A percentile compares a stretch with the other conserved stretches of the same genome.
phyloP scores from a whole-genome alignment of 2,888 invertebrate genomes.

The Abscondita cerata region DNA sequence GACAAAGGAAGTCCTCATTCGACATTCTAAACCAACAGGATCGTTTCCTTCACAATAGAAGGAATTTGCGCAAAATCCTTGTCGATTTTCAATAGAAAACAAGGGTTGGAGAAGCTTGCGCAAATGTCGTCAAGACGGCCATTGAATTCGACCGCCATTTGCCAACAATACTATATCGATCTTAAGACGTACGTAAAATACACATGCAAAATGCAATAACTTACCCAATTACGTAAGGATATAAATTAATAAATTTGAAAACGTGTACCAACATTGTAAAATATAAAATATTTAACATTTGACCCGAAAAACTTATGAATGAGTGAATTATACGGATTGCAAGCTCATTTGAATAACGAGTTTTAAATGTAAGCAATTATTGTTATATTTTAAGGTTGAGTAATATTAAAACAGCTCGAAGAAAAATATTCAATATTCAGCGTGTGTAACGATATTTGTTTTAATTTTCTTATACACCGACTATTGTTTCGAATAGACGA shows the following conservation, averaged over 20 bases:
- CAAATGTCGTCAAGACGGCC: constrained; percentile 16
- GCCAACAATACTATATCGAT: not conserved
- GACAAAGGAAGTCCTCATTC: no score
- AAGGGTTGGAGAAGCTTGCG: constrained; percentile 23
- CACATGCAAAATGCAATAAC: not conserved
- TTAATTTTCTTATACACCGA: no score
- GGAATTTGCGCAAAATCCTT: no score
- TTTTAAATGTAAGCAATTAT: constrained; percentile 15
- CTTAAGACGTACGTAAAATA: no score
- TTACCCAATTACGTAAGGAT: constrained; percentile 10
- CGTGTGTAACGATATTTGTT: no score
- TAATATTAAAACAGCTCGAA: not conserved
- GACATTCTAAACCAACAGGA: no score
- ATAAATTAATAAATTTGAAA: constrained; percentile 19
- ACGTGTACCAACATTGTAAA: constrained; percentile 15
- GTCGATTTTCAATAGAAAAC: no score
- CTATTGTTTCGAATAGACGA: not conserved
- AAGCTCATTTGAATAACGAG: constrained; percentile 24
- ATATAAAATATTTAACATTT: constrained; percentile 27
- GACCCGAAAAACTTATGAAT: constrained; percentile 31
- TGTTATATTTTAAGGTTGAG: constrained; percentile 4
- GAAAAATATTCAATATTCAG: no score
- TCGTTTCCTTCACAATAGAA: no score
- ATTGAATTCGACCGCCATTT: constrained; percentile 27
- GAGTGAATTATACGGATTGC: constrained; percentile 26